These are phyloP conservation scores for Dendrolimus kikuchii DNA, from an alignment of 1,140 invertebrate genomes.

Conservation along the genomic window DNA sequence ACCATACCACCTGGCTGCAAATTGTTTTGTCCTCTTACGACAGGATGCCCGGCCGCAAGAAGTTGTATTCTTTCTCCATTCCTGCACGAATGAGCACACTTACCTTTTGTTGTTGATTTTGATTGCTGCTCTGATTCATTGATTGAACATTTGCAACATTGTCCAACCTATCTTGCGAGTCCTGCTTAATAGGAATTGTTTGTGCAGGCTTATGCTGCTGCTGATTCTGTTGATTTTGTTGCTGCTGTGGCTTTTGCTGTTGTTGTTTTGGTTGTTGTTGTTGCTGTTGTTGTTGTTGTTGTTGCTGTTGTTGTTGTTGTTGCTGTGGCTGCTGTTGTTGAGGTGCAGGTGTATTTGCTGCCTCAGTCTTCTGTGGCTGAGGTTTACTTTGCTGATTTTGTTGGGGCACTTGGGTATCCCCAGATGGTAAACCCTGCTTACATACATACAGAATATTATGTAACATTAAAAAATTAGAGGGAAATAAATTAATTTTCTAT, in stretches of 20 bases:
- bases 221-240: slow-evolving; percentile 17
- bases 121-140: slow-evolving; percentile 30
- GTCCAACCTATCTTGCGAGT: slow-evolving; percentile 43
- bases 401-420: slow-evolving; percentile 16
- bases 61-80: no score
- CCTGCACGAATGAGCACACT: neutral
- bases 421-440: neutral
- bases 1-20: no score
- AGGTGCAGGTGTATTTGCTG: slow-evolving; percentile 9
- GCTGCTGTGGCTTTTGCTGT: slow-evolving; percentile 23
- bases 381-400: slow-evolving; percentile 15
- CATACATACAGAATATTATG: no score
- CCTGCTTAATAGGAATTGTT: slow-evolving; percentile 22
- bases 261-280: slow-evolving; percentile 23
- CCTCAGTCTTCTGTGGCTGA: neutral
- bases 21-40: no score
- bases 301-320: slow-evolving; percentile 12
- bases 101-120: slow-evolving; percentile 20
- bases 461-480: no score
- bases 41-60: no score
- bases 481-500: no score
- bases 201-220: slow-evolving; percentile 22
- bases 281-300: slow-evolving; percentile 8
- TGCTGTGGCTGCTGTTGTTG: slow-evolving; percentile 18
- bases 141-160: slow-evolving; percentile 32